Percentiles rank a stretch among this genome's conserved stretches.
Evolutionary conservation across 2,888 invertebrate species (phyloP).

Genomic region (Auanema freiburgensis): DNA sequence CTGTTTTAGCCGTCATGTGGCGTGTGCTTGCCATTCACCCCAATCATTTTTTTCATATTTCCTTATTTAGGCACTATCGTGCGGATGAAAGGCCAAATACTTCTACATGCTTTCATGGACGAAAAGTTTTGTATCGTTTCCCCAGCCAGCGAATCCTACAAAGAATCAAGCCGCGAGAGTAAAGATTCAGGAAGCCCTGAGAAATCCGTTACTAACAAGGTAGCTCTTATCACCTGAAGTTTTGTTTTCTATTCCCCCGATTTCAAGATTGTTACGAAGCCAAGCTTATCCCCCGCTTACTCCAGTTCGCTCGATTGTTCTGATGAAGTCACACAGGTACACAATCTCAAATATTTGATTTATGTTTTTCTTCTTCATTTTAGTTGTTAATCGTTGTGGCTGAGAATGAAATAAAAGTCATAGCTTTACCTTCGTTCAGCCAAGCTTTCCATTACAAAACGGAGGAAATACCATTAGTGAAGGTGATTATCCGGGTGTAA

Average conservation of each 20-base stretch:
- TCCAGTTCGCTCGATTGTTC: slow-evolving; percentile 30
- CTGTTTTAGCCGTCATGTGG: no score
- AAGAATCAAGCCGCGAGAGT: slow-evolving; percentile 73
- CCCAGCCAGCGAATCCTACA: slow-evolving; percentile 88
- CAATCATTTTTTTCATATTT: neutral
- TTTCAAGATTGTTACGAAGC: slow-evolving; percentile 50
- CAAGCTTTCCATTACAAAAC: slow-evolving; percentile 52
- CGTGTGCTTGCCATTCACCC: no score
- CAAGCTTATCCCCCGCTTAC: slow-evolving; percentile 47
- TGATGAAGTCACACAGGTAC: slow-evolving; percentile 38
- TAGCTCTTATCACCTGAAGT: no score
- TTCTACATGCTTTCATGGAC: slow-evolving; percentile 93
- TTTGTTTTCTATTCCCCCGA: neutral
- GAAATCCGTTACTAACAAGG: slow-evolving; percentile 36
- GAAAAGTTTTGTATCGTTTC: slow-evolving; percentile 88
- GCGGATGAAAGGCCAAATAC: slow-evolving; percentile 90
- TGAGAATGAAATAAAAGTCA: slow-evolving; percentile 54
- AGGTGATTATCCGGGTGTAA: slow-evolving; percentile 43
- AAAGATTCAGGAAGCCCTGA: slow-evolving; percentile 49
- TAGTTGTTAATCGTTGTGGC: slow-evolving; percentile 56
- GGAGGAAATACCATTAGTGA: slow-evolving; percentile 57
- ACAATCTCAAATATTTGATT: neutral
- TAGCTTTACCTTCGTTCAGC: slow-evolving; percentile 56
- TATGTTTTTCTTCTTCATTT: slow-evolving; percentile 4
- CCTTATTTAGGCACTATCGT: slow-evolving; percentile 81